These are phyloP conservation scores for Pseudococcus viburni DNA, from an alignment of 2,888 invertebrate genomes.

Conservation along the genomic window DNA sequence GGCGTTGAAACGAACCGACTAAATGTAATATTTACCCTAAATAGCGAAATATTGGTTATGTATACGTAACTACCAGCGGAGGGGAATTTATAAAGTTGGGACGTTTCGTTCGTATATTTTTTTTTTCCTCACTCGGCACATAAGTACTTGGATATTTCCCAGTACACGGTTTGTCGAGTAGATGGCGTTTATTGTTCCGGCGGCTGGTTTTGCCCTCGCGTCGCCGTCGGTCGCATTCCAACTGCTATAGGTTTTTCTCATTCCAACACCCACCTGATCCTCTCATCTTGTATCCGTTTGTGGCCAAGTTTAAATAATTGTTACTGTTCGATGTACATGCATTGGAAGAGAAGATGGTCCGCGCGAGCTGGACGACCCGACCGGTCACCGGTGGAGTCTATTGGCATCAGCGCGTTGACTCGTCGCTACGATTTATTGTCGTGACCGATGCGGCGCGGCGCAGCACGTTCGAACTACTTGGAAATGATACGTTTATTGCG, in stretches of 20 bases:
- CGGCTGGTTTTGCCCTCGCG: background rate
- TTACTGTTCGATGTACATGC: no score
- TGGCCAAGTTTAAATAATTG: no score
- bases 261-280: no score
- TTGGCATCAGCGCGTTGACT: background rate
- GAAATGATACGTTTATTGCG: conserved; percentile 43
- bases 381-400: no score
- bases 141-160: background rate
- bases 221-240: no score
- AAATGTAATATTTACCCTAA: conserved; percentile 38
- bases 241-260: no score
- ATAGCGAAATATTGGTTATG: conserved; percentile 37
- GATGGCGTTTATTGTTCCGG: conserved; percentile 1
- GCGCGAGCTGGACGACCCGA: no score
- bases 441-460: background rate
- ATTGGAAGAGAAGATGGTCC: no score
- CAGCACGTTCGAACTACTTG: background rate
- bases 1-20: conserved; percentile 14
- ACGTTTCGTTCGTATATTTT: background rate
- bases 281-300: no score
- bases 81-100: background rate
- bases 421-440: conserved; percentile 29
- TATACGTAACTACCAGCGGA: background rate
- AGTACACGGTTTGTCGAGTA: background rate
- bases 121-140: background rate